Evolutionary conservation across 2,888 invertebrate genomes (phyloP).

Genomic region (Xestia rhomboidea): DNA sequence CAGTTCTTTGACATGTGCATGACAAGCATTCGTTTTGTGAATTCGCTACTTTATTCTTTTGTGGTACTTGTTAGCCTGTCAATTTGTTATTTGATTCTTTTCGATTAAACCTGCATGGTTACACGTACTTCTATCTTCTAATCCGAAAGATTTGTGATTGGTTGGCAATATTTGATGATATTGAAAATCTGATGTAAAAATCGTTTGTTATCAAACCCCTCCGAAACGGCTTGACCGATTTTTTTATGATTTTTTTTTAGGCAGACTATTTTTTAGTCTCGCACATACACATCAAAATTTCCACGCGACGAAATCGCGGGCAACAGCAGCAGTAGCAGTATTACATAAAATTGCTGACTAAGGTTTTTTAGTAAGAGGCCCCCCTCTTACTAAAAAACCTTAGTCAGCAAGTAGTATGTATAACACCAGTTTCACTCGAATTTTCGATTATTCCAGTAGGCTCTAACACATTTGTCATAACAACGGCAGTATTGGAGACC

Average conservation of each 20-base stretch:
- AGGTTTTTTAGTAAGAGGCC: background rate
- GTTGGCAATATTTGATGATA: background rate
- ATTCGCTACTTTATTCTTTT: constrained; percentile 73
- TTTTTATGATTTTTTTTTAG: too few species aligned
- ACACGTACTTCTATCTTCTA: background rate
- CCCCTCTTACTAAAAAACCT: too few species aligned
- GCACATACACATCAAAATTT: too few species aligned
- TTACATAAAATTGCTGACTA: background rate
- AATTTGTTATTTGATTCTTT: constrained; percentile 42
- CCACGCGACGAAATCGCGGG: too few species aligned
- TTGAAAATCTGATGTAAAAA: background rate
- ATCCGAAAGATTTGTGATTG: background rate
- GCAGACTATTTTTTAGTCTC: too few species aligned
- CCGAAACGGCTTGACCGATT: too few species aligned
- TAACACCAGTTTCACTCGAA: background rate
- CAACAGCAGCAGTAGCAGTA: background rate
- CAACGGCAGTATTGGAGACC: constrained; percentile 52
- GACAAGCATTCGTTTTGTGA: constrained; percentile 73
- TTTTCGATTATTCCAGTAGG: background rate
- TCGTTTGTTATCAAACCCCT: too few species aligned
- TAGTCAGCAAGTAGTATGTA: too few species aligned
- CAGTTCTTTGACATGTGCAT: constrained; percentile 69
- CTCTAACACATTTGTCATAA: constrained; percentile 1
- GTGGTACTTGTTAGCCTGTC: constrained; percentile 49
- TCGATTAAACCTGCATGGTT: constrained; percentile 15